These are phyloP conservation scores for Stratiomys singularior DNA, from an alignment of 2,888 invertebrate species.

Conservation along the genomic window DNA sequence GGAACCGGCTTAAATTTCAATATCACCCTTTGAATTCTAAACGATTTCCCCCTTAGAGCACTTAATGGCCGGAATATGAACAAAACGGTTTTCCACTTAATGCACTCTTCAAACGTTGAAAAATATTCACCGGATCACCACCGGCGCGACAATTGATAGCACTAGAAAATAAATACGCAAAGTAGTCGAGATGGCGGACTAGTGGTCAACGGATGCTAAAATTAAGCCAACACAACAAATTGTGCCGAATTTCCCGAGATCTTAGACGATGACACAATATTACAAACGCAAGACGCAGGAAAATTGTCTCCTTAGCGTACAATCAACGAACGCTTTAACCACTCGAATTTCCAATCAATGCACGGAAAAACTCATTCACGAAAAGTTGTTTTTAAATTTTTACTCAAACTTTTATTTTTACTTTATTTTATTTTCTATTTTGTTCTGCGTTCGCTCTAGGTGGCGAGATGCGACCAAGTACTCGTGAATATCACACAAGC, in stretches of 20 bases:
- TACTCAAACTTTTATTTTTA: too few species aligned
- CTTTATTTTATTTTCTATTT: too few species aligned
- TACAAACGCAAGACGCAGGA: neutral
- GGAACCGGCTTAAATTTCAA: neutral
- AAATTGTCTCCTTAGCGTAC: neutral
- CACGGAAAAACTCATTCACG: neutral
- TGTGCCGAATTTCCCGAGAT: conserved; percentile 25
- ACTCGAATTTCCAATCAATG: neutral
- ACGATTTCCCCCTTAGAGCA: neutral
- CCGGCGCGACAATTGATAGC: conserved; percentile 8
- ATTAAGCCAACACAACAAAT: conserved; percentile 22
- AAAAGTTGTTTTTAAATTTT: too few species aligned
- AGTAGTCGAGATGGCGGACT: neutral
- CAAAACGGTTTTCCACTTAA: neutral
- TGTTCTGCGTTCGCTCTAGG: too few species aligned
- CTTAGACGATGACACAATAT: conserved; percentile 16
- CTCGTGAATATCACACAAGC: neutral
- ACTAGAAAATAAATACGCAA: conserved; percentile 19
- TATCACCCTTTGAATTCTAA: neutral
- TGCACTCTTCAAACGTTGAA: neutral
- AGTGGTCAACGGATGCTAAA: conserved; percentile 39
- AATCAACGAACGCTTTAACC: neutral
- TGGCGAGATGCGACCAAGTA: conserved; percentile 8
- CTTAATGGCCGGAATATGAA: neutral
- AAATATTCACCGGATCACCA: neutral